Evolutionary conservation across 2,888 invertebrate species (phyloP).

Genomic region (Pristionchus mayeri): DNA sequence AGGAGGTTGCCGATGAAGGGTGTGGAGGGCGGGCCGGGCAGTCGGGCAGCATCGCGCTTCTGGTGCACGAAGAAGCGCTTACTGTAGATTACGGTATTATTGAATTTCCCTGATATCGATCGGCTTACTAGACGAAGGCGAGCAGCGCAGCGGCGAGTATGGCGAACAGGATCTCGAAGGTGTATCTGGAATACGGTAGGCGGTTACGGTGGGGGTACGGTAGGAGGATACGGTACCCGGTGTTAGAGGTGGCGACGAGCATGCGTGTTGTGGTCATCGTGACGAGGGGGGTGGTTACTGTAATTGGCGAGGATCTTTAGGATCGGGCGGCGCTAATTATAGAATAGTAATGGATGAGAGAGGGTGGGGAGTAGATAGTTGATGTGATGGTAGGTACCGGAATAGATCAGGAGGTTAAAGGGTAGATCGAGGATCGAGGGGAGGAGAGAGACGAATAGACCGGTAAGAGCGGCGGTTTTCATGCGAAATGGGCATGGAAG

Average conservation of each 20-base stretch:
- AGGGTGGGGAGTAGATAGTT: not conserved
- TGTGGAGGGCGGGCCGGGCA: conserved; percentile 17
- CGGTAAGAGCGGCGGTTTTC: not conserved
- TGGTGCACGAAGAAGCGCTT: conserved; percentile 32
- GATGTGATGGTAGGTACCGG: not conserved
- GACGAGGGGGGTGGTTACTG: not conserved
- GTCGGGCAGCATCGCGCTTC: not conserved
- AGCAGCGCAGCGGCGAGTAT: not conserved
- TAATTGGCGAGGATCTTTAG: not conserved
- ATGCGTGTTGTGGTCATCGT: conserved; percentile 31
- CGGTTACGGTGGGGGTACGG: not conserved
- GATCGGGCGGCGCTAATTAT: too few relatives aligned
- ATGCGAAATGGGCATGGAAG: too few relatives aligned
- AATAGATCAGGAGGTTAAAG: not conserved
- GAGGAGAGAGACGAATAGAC: not conserved
- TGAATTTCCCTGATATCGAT: not conserved
- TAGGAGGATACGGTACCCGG: conserved; percentile 19
- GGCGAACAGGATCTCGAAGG: not conserved
- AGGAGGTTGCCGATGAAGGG: conserved; percentile 44
- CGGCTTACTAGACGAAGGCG: not conserved
- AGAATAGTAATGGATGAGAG: not conserved
- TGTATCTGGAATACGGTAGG: conserved; percentile 2
- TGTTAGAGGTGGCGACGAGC: not conserved
- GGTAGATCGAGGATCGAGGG: not conserved
- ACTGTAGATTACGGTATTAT: not conserved